Conservation (phyloP, 2,797 vertebrate species). For the Enteromius anoplus region DNA sequence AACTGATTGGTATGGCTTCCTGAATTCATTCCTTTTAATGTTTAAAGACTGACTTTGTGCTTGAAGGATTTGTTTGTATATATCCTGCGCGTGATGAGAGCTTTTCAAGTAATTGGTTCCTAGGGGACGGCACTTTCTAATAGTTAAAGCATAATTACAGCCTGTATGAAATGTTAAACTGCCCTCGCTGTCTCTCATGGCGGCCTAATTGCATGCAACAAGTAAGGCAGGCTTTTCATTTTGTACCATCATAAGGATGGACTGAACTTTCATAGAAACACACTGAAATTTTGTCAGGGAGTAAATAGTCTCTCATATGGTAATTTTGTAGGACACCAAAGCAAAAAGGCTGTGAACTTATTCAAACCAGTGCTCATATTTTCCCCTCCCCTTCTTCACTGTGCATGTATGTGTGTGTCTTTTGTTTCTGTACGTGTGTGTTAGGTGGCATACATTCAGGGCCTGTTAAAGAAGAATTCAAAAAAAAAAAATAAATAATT, state of each 20-base stretch:
- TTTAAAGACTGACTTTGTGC: slow-evolving; percentile 99
- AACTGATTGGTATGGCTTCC: slow-evolving; percentile 93
- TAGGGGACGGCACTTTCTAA: slow-evolving; percentile 95
- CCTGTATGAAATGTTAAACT: slow-evolving; percentile 96
- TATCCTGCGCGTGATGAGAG: slow-evolving; percentile 95
- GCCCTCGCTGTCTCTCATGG: slow-evolving; percentile 88
- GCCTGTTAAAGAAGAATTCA: slow-evolving; percentile 54
- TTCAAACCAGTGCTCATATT: slow-evolving; percentile 71
- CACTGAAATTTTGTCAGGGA: slow-evolving; percentile 85
- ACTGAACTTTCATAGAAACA: slow-evolving; percentile 89
- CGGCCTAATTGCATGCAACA: slow-evolving; percentile 97
- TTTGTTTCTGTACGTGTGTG: slow-evolving; percentile 49
- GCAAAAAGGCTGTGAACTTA: slow-evolving; percentile 76
- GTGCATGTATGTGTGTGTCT: slow-evolving; percentile 58
- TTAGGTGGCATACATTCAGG: slow-evolving; percentile 72
- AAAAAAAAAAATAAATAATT: slow-evolving; percentile 52
- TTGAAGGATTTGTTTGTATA: slow-evolving; percentile 99
- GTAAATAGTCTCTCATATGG: slow-evolving; percentile 90
- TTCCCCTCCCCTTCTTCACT: slow-evolving; percentile 56
- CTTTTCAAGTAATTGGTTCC: slow-evolving; percentile 99
- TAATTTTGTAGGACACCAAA: slow-evolving; percentile 87
- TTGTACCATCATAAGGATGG: slow-evolving; percentile 86
- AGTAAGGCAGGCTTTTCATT: slow-evolving; percentile 91
- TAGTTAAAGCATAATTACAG: slow-evolving; percentile 98
- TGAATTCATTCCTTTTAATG: slow-evolving; percentile 91